A percentile compares a stretch with the other conserved stretches of the same genome.
These are phyloP conservation scores for Pangasianodon gigas DNA, from an alignment of 2,113 vertebrate genomes.

Conservation along the genomic window DNA sequence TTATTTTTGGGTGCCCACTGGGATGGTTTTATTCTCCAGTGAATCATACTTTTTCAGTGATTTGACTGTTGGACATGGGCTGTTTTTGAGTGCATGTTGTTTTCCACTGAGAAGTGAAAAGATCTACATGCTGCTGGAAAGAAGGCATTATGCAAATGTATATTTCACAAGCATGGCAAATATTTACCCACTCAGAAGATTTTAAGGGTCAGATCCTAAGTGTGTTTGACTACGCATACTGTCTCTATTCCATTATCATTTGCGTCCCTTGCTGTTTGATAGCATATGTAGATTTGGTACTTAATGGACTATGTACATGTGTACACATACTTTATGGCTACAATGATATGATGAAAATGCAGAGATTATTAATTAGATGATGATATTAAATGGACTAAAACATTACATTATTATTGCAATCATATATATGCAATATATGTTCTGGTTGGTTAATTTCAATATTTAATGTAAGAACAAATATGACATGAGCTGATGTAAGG, in stretches of 20 bases:
- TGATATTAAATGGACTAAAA: not conserved
- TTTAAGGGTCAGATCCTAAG: not conserved
- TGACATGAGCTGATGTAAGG: not conserved
- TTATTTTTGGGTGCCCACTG: not conserved
- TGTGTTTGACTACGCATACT: not conserved
- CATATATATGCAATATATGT: not conserved
- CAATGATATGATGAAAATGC: not conserved
- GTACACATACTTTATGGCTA: not conserved
- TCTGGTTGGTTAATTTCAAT: not conserved
- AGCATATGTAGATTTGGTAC: not conserved
- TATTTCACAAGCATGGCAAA: not conserved
- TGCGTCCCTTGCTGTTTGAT: not conserved
- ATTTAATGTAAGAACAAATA: not conserved
- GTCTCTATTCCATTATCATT: not conserved
- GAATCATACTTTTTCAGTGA: not conserved
- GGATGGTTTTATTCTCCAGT: not conserved
- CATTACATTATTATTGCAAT: not conserved
- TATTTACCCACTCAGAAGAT: not conserved
- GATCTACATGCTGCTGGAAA: not conserved
- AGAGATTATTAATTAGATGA: not conserved
- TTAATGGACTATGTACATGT: not conserved
- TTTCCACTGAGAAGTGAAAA: not conserved
- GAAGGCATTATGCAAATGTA: slow-evolving; percentile 7
- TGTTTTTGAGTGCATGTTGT: not conserved
- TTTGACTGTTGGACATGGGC: not conserved